Evolutionary conservation across 2,888 invertebrate species (phyloP), one percentile per base, ranked within the genome.

Genomic region (Parochlus steinenii): DNA sequence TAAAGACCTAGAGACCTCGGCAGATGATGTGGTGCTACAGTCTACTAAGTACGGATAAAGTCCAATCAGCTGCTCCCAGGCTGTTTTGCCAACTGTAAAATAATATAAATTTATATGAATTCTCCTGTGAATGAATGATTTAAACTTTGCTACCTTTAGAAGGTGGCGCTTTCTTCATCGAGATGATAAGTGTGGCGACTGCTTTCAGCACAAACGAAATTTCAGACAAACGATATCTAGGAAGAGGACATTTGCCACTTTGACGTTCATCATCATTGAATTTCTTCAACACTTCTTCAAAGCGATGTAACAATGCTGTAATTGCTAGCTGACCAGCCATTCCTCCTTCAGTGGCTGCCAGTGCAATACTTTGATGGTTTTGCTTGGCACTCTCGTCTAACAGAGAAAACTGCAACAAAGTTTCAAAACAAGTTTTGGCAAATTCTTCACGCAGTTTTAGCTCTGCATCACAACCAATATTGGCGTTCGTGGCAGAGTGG

Each of bases 181-280:
- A 87, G 33, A 82, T 74, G 5, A 92, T 77, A 27, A 95, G 64
- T 0, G 93, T 92, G 20, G 90, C 85, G 37, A 93, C 77, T 36
- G 93, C 93, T 58, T 92, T 89, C 36, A 95, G 57, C 17, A 93
- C 93, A 59, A 93, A 93, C 31, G 90, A 87, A 57, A 95, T 89
- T 63, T 95, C 93, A 3, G 92, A 87, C 42, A 93, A 65, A 41
- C 92, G 72, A 53, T 90, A 87, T 61, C 92, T 73, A 31, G 85
- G 83, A 43, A 86, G 61, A 4, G 86, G 85, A 52, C 83, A 83
- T 53, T 82, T 83, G 38, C 83, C 83, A 54, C 78, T 80, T 39
- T 80, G 69, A 41, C 75, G 69, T 52, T 83, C 82, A 49, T 85
- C 85, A 41, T 82, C 78, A 31, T 80, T 81, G 51, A 87, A 93